Percentiles rank a stretch among this genome's conserved stretches.
These are phyloP conservation scores for Motacilla alba DNA, from an alignment of 2,113 vertebrate species.

Conservation along the genomic window DNA sequence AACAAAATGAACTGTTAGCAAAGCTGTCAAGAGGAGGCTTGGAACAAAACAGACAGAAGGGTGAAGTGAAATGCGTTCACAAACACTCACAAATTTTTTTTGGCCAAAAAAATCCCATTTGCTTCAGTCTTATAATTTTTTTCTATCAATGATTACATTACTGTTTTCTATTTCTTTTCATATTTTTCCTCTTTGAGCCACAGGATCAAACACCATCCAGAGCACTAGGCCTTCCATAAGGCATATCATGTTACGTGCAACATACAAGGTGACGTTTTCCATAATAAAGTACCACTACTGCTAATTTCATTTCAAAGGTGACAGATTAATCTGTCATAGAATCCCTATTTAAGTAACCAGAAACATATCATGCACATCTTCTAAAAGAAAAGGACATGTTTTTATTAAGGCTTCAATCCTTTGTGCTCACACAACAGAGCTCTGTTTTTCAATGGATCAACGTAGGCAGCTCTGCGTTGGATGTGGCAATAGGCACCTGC, in stretches of 20 bases:
- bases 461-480: background rate
- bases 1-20: background rate
- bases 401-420: background rate
- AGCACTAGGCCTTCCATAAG: background rate
- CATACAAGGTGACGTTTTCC: too few relatives aligned
- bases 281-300: background rate
- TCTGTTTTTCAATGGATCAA: background rate
- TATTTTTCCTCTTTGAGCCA: background rate
- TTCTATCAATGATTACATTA: background rate
- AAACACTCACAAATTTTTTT: background rate
- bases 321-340: background rate
- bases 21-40: background rate
- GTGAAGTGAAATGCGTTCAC: background rate
- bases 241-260: accelerated
- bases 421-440: background rate
- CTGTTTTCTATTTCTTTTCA: background rate
- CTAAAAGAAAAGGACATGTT: background rate
- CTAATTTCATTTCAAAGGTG: background rate
- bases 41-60: constrained; percentile 1
- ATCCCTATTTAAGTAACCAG: background rate
- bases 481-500: background rate
- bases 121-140: background rate
- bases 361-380: background rate
- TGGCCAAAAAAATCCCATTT: background rate
- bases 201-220: background rate